Evolutionary conservation across 2,888 invertebrate genomes (phyloP), one percentile per base, ranked within the genome.

Genomic region (Eupsilia transversa): DNA sequence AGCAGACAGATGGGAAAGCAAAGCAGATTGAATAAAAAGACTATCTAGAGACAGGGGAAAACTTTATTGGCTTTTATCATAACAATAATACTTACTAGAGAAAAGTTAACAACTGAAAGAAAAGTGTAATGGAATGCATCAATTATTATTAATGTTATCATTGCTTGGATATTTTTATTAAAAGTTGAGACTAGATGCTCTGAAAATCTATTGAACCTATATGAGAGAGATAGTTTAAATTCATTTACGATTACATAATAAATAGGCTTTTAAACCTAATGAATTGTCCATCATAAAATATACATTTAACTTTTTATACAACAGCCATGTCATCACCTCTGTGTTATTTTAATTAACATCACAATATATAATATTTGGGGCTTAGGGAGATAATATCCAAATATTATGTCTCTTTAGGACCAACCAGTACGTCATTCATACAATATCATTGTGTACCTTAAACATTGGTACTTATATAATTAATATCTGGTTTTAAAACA

Each of bases 261-360:
- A 54, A 68, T 72, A 79, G 72, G 49, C 23, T 54, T 60, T 61
- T 54, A 38, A 46, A 72, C 66, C 69, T 61, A 72, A 46, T 60
- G 59, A 54, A 69, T 70, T 72, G 60, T 77, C 71, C n/a, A 52
- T 73, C 73, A 80, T 79, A 84, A 87, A 87, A 88, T 80, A 88
- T 86, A 86, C 67, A 78, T 79, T 77, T 81, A 57, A 83, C 63
- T 74, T 74, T 67, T 68, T 86, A 74, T 77, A 83, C 82, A 82
- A 82, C 92, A 92, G 91, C 91, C 91, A 87, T 88, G 75, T 86
- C 84, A 92, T 90, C 91, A 91, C 91, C 84, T 80, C 85, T 70
- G 60, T 82, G 46, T 65, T 86, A 76, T 74, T 79, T 83, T 69
- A 60, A 56, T 66, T 78, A 82, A 82, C 86, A 92, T 91, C 89